Percentiles rank a stretch among this genome's conserved stretches.
These are phyloP conservation scores for Tyria jacobaeae DNA, from an alignment of 2,888 invertebrate species.

Conservation along the genomic window DNA sequence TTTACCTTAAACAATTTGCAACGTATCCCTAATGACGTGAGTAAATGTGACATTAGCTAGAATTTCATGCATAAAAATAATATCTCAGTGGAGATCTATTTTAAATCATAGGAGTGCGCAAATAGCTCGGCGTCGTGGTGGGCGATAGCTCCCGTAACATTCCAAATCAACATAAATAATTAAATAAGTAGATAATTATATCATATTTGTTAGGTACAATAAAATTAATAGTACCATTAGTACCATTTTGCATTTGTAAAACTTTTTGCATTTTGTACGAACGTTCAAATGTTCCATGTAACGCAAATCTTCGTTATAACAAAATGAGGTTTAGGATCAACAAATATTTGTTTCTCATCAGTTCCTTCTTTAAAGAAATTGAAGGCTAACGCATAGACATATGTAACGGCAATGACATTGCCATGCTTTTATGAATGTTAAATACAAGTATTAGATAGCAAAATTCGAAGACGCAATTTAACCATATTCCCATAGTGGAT, in stretches of 20 bases:
- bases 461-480: too few relatives aligned
- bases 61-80: slow-evolving; percentile 65
- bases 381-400: too few relatives aligned
- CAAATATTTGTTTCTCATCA: too few relatives aligned
- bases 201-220: not conserved
- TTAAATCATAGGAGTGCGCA: slow-evolving; percentile 66
- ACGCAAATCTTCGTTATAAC: too few relatives aligned
- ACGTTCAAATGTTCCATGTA: not conserved
- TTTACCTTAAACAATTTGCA: slow-evolving; percentile 12
- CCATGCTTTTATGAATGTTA: too few relatives aligned
- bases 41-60: slow-evolving; percentile 50
- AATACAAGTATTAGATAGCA: too few relatives aligned
- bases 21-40: slow-evolving; percentile 31
- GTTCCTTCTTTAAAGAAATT: too few relatives aligned
- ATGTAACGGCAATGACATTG: too few relatives aligned
- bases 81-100: slow-evolving; percentile 70
- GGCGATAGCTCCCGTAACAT: slow-evolving; percentile 57
- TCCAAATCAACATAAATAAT: slow-evolving; percentile 35
- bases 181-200: slow-evolving; percentile 8
- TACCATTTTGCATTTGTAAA: too few relatives aligned
- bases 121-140: slow-evolving; percentile 62
- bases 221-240: not conserved
- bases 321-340: too few relatives aligned
- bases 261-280: not conserved
- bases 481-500: too few relatives aligned